Evolutionary conservation across 2,113 vertebrate species (phyloP).

Genomic region (Perccottus glenii): DNA sequence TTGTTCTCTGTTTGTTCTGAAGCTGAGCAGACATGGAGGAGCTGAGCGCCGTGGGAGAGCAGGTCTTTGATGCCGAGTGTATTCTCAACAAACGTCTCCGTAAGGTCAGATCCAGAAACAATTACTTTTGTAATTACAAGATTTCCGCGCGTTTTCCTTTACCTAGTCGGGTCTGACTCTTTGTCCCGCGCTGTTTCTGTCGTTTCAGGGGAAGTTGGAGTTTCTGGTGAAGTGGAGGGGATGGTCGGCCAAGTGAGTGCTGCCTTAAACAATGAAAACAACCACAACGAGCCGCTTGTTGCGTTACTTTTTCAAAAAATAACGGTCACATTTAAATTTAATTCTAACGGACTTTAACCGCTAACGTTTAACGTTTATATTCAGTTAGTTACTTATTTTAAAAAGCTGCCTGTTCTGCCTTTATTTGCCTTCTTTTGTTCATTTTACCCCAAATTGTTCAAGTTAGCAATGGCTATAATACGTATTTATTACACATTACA

Average conservation of each 20-base stretch:
- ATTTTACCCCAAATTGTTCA: constrained; percentile 1
- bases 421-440: constrained; percentile 50
- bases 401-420: background rate
- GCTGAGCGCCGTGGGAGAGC: constrained; percentile 92
- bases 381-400: background rate
- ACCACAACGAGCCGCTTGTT: constrained; percentile 73
- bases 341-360: accelerated
- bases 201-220: constrained; percentile 92
- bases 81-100: constrained; percentile 91
- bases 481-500: background rate
- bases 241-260: constrained; percentile 96
- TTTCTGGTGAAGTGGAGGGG: constrained; percentile 98
- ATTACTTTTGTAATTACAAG: no score
- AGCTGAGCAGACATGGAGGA: constrained; percentile 89
- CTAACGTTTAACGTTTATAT: background rate
- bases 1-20: constrained; percentile 21
- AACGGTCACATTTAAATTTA: background rate
- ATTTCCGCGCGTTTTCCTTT: background rate
- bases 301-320: constrained; percentile 12
- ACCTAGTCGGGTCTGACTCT: background rate
- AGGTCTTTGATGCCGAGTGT: constrained; percentile 97
- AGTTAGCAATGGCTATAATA: background rate
- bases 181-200: constrained; percentile 11
- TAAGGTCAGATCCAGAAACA: constrained; percentile 80
- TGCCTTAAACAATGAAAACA: constrained; percentile 79